Evolutionary conservation across 2,888 invertebrate genomes (phyloP).

Genomic region (Oscheius myriophilus): DNA sequence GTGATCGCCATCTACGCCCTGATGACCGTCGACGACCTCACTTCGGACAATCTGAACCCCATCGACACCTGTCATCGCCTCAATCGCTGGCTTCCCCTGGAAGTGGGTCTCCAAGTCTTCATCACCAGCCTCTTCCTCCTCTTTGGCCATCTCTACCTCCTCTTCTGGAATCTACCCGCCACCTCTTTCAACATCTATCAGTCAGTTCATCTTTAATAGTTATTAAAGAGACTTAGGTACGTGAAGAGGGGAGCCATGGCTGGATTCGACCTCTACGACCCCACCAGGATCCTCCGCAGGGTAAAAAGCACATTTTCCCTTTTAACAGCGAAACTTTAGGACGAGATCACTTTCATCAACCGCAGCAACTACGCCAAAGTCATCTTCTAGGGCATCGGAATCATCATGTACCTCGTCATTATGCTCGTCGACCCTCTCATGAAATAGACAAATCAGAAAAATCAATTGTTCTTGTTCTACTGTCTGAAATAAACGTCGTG

Average conservation of each 20-base stretch:
- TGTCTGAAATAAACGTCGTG: no score
- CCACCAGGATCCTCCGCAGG: not conserved
- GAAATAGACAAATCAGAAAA: no score
- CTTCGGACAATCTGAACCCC: not conserved
- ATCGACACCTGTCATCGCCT: slow-evolving; percentile 1
- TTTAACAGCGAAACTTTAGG: no score
- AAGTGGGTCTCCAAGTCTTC: not conserved
- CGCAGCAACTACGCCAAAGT: no score
- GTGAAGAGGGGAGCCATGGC: not conserved
- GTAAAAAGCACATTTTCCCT: no score
- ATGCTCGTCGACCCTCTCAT: no score
- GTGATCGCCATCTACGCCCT: not conserved
- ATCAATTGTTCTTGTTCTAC: no score
- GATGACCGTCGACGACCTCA: not conserved
- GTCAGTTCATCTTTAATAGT: no score
- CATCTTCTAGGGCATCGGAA: no score
- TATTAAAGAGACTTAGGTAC: not conserved
- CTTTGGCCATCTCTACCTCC: slow-evolving; percentile 2
- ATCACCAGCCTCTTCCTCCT: no score
- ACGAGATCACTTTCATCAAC: no score
- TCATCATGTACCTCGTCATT: no score
- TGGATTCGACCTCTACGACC: not conserved
- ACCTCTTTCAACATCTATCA: not conserved
- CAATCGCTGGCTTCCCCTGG: not conserved
- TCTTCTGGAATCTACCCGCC: slow-evolving; percentile 2